Conservation (phyloP, 2,888 invertebrate genomes). For the Sceliomorpha sp. region DNA sequence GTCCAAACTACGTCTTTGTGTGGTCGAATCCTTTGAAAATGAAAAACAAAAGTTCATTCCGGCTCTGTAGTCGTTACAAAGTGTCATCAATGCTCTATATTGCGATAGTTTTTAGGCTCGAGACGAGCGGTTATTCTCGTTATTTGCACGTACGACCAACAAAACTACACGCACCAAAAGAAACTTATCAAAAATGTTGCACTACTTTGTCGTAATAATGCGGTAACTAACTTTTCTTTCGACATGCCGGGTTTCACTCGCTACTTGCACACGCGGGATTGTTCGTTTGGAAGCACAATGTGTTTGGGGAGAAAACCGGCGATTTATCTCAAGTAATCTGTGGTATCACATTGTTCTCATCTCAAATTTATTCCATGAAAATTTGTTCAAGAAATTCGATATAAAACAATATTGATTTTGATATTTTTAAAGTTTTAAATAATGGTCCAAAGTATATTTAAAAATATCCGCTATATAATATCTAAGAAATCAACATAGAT, state of each 20-base stretch:
- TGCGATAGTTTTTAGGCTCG: constrained; percentile 20
- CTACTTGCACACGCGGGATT: background rate
- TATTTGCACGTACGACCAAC: constrained; percentile 27
- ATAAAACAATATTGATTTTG: too few relatives aligned
- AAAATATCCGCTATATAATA: too few relatives aligned
- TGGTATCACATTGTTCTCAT: too few relatives aligned
- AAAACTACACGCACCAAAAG: constrained; percentile 34
- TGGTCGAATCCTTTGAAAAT: too few relatives aligned
- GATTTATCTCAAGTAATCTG: constrained; percentile 3
- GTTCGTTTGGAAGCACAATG: constrained; percentile 1
- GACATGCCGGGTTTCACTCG: constrained; percentile 10
- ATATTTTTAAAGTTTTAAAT: too few relatives aligned
- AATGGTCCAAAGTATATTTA: too few relatives aligned
- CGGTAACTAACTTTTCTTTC: constrained; percentile 15
- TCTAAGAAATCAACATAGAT: too few relatives aligned
- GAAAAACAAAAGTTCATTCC: too few relatives aligned
- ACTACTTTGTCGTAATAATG: constrained; percentile 24
- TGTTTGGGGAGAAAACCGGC: background rate
- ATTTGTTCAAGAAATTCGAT: too few relatives aligned
- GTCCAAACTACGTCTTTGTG: too few relatives aligned
- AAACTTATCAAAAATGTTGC: constrained; percentile 37
- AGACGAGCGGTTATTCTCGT: constrained; percentile 22
- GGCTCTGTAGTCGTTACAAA: background rate
- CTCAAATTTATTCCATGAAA: too few relatives aligned
- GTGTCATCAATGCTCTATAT: constrained; percentile 4